These are phyloP conservation scores for Mustela nigripes DNA, from an alignment of 2,113 vertebrate genomes.

Conservation along the genomic window DNA sequence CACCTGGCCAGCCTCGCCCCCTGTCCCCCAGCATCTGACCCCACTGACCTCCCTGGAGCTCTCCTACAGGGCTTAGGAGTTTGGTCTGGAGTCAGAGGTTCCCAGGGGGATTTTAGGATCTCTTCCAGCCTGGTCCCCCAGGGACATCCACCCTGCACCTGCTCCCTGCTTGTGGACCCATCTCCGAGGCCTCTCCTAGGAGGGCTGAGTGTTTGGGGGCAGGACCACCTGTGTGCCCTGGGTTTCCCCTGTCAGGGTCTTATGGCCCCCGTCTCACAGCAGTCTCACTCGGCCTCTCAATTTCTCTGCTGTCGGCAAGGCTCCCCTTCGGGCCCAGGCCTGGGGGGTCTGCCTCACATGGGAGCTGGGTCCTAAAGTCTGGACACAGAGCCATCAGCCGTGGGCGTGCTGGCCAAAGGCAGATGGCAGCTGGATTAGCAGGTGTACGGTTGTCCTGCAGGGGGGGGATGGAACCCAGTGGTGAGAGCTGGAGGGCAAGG, in stretches of 20 bases:
- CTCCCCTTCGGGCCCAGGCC: neutral
- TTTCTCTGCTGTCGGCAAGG: neutral
- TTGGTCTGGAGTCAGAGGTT: neutral
- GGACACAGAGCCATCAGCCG: neutral
- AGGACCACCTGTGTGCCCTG: neutral
- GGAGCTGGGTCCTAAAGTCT: neutral
- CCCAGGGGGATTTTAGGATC: neutral
- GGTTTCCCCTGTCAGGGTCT: neutral
- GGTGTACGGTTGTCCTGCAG: neutral
- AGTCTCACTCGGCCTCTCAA: neutral
- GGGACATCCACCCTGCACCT: neutral
- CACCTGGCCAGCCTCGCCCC: neutral
- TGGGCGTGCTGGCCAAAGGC: neutral
- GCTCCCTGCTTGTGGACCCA: neutral
- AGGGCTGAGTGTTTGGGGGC: neutral
- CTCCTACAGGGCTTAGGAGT: neutral
- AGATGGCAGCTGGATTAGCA: neutral
- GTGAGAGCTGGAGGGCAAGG: neutral
- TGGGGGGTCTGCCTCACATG: neutral
- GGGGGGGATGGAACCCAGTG: neutral
- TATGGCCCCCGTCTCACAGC: no score
- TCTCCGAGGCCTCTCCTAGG: neutral
- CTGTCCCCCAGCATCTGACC: neutral
- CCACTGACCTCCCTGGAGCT: neutral
- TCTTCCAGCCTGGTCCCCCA: neutral